Base-by-base conservation (phyloP, 2,888 invertebrate genomes). In the Orthosia cruda region DNA sequence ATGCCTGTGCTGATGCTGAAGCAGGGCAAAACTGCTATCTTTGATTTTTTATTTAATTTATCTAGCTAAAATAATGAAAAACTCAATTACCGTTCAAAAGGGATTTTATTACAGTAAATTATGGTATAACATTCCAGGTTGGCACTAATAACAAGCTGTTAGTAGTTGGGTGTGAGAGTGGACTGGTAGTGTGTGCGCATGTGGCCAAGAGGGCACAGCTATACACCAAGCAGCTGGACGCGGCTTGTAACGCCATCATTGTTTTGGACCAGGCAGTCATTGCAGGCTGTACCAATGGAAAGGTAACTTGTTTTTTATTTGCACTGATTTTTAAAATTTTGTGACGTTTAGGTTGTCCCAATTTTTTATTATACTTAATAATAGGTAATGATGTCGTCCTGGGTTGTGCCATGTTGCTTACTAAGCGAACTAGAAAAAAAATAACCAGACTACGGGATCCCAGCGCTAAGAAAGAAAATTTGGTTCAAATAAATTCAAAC, bases 91-190 rank as follows among this genome's bases (percentile, higher is more conserved):
- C 2, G 2, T 54, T 16, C 18, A 49, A 40, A 83, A 52, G 54
- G 4, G n/a, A 40, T n/a, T 77, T 72, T 68, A 73, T 47, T 73
- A 61, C 50, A 71, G 12, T 47, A 57, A 64, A 55, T 66, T 66
- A 32, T 72, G 50, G 26, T 78, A 70, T 69, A 71, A 67, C 47
- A 50, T 92, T 94, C 77, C 97, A 98, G 96, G 91, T 98, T 67
- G 97, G 96, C 32, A 98, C 98, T 18, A 94, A 95, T 70, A 97
- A 97, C 80, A 98, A 98, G 90, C 81, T 98, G 54, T 85, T 98
- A 62, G 89, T 97, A 3, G 91, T 97, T 32, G 98, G 97, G 0
- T 97, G 97, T 93, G 98, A 98, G 92, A 97, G 96, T 92, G 97
- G 97, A 0, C 89, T 92, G 18, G 93, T 98, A 2, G 92, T 97